Base-by-base conservation (phyloP, 2,113 vertebrate genomes). In the Castor canadensis region DNA sequence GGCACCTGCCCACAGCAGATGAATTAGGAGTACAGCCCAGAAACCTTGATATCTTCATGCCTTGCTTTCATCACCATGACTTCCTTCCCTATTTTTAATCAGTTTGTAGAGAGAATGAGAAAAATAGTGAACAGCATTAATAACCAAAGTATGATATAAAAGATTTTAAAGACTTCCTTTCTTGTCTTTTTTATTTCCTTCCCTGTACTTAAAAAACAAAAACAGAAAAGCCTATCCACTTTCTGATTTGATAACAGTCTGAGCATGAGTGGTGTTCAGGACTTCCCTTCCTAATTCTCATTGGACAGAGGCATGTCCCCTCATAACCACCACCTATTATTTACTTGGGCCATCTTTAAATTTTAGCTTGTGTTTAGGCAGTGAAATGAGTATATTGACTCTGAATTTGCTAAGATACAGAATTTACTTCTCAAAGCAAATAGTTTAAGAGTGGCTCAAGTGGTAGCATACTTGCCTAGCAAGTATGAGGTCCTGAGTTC, bases 41-140 rank as follows among this genome's bases (percentile, higher is more conserved):
- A 82, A 87, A 45, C 64, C 9, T 2, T 60, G 28, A 24, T 45
- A 30, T 86, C 75, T 54, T 83, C 85, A 19, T 0, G 1, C 64
- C 58, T 89, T 45, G 40, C 81, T 62, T 82, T 84, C 13, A 60
- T 85, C 94, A 60, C 76, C 45, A 0, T 43, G 72, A 79, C 64
- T 92, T 96, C 69, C 95, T 97, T 96, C 89, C 83, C 89, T 91
- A 38, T 95, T 87, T 82, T 77, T 97, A 92, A 87, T 95, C 72
- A 87, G 28, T 54, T 77, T 91, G 11, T 83, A 40, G 75, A 67
- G 80, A 76, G 52, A 79, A 7, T 2, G 0, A 92, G 92, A 91
- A 60, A 67, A 94, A 49, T 28, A 80, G 64, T 72, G 35, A 72
- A 30, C 64, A 32, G 5, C 75, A 28, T 93, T 95, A 90, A 71